Evolutionary conservation across 2,888 invertebrate genomes (phyloP).

Genomic region (Cryptus armator): DNA sequence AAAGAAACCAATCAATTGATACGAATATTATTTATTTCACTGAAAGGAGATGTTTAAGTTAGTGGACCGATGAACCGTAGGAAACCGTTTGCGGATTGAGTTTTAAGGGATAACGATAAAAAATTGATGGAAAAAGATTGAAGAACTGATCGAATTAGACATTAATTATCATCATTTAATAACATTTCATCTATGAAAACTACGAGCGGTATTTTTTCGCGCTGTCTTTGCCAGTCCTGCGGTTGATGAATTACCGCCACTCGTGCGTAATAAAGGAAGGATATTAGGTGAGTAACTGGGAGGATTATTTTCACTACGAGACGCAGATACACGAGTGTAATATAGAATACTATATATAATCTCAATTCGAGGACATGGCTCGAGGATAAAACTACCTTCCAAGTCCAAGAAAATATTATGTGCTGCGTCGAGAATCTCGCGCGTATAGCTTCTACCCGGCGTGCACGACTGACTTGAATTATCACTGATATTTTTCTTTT

Average conservation of each 20-base stretch:
- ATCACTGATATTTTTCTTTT: conserved; percentile 26
- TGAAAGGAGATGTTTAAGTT: too few species aligned
- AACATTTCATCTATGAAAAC: background rate
- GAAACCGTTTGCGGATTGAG: too few species aligned
- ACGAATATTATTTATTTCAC: too few species aligned
- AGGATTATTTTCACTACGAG: conserved; percentile 12
- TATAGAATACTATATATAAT: conserved; percentile 22
- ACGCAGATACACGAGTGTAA: conserved; percentile 27
- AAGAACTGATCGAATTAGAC: background rate
- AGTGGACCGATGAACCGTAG: too few species aligned
- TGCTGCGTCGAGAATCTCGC: conserved; percentile 19
- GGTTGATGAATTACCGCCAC: conserved; percentile 1
- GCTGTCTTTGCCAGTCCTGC: background rate
- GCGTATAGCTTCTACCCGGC: background rate
- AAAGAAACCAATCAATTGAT: too few species aligned
- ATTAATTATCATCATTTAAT: background rate
- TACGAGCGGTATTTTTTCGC: background rate
- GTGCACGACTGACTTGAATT: conserved; percentile 24
- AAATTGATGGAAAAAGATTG: background rate
- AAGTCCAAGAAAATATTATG: conserved; percentile 62
- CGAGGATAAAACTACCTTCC: conserved; percentile 72
- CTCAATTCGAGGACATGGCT: conserved; percentile 73
- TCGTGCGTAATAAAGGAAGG: conserved; percentile 10
- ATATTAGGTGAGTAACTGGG: conserved; percentile 9
- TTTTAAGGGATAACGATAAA: background rate